A percentile compares a stretch with the other conserved stretches of the same genome.
These are phyloP conservation scores for Argyra leucocephala DNA, from an alignment of 2,888 invertebrate genomes.

Conservation along the genomic window DNA sequence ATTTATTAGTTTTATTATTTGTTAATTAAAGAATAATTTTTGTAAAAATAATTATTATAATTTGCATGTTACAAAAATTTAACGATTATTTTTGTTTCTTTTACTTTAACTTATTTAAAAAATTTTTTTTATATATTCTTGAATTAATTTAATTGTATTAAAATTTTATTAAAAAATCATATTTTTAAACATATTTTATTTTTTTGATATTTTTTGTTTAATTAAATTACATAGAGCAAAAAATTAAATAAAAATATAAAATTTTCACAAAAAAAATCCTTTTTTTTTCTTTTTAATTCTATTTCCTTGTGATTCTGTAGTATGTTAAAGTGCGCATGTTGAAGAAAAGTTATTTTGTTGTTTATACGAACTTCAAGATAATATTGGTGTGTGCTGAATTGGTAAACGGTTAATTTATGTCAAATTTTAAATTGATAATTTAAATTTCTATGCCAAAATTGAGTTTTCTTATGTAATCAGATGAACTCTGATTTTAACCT, in stretches of 20 bases:
- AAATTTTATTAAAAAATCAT: not conserved
- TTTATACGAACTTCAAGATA: too few species aligned
- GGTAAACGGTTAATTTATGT: too few species aligned
- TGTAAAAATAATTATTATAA: too few species aligned
- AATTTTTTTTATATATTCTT: not conserved
- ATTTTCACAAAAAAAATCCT: constrained; percentile 8
- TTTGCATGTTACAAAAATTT: not conserved
- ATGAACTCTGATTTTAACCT: too few species aligned
- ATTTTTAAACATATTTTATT: too few species aligned
- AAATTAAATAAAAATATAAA: constrained; percentile 7
- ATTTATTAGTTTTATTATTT: not conserved
- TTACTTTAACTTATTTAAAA: not conserved
- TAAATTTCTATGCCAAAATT: not conserved
- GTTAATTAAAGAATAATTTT: too few species aligned
- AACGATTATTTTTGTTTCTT: not conserved
- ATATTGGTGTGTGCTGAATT: not conserved
- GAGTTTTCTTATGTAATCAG: too few species aligned
- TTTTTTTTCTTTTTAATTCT: constrained; percentile 13
- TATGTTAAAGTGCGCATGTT: not conserved
- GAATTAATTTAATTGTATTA: not conserved
- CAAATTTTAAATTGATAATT: too few species aligned
- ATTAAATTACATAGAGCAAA: not conserved
- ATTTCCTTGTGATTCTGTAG: constrained; percentile 9
- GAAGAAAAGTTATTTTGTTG: not conserved
- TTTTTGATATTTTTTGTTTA: not conserved